Evolutionary conservation across 2,797 vertebrate genomes (phyloP).

Genomic region (Amphiprion clarkii): DNA sequence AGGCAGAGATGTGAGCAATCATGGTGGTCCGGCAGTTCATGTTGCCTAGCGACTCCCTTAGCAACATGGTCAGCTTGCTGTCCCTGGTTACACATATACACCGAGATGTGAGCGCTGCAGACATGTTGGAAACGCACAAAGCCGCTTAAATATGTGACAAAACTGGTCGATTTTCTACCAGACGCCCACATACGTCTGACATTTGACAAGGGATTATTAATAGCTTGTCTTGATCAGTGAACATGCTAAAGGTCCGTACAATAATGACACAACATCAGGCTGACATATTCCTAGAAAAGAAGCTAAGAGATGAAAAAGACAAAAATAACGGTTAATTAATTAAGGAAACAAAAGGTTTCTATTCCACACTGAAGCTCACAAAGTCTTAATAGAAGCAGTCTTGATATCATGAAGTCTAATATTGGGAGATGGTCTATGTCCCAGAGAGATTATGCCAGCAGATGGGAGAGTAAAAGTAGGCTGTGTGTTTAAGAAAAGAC

Average conservation of each 20-base stretch:
- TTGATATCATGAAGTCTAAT: conserved; percentile 57
- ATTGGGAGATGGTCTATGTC: conserved; percentile 59
- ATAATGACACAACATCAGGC: conserved; percentile 3
- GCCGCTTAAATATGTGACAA: conserved; percentile 33
- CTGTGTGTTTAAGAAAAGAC: conserved; percentile 76
- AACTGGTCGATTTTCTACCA: conserved; percentile 36
- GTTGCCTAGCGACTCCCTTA: conserved; percentile 98
- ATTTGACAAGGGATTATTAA: conserved; percentile 37
- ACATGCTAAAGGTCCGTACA: not conserved
- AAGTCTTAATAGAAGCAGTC: conserved; percentile 32
- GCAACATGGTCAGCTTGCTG: conserved; percentile 99
- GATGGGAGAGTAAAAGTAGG: conserved; percentile 65
- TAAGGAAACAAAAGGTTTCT: conserved; percentile 14
- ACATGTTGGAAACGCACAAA: conserved; percentile 47
- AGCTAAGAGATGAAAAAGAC: not conserved
- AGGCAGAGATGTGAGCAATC: conserved; percentile 98
- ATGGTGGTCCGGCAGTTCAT: conserved; percentile 99
- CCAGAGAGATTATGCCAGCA: conserved; percentile 58
- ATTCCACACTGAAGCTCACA: conserved; percentile 23
- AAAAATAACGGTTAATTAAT: conserved; percentile 21
- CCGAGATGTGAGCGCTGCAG: conserved; percentile 52
- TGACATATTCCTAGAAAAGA: not conserved
- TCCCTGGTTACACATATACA: conserved; percentile 88
- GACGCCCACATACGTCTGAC: conserved; percentile 13
- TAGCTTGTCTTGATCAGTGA: not conserved